Base-by-base conservation (phyloP, 2,888 invertebrate genomes). In the Caenorhabditis zanzibari region DNA sequence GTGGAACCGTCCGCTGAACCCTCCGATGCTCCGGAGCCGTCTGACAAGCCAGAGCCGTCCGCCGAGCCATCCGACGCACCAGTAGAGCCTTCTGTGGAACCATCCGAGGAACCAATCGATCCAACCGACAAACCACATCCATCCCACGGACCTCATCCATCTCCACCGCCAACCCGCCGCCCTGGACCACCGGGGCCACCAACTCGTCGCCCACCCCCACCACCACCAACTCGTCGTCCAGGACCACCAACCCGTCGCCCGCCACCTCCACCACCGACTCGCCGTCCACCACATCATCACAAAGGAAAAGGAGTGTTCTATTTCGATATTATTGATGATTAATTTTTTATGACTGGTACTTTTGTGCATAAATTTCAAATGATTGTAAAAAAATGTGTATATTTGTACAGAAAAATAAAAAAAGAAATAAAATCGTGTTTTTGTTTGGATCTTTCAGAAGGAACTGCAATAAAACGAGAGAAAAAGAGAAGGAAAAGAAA, bases 151-250 rank as follows among this genome's bases (percentile, higher is more conserved):
- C 71, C 71, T 12, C 71, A 71, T 26, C 58, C 71, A 71, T 71
- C 79, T 54, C 63, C 63, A n/a, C 79, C 71, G 24, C 79, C 79
- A 28, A 72, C 71, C 10, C 44, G 71, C 14, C 71, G 64, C 16
- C 71, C 76, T 26, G 68, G 76, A 56, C 75, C 66, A 3, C 75
- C 75, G 35, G 75, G 75, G 10, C 76, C 75, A 22, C 75, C 66
- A 38, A 76, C 75, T 22, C 54, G 63, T 28, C 73, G 41, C 24
- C 73, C 61, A 41, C 73, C 63, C 22, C 73, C 63, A 63, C 26
- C 73, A 52, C 52, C 58, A 52, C 63, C 73, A 54, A 61, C 61
- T 10, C 35, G 61, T 4, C 38, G 61, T 22, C 61, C 61, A 41
- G 24, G 2, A 7, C 75, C 58, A 5, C 75, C 75, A 19, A 75